Conservation (phyloP, 2,797 vertebrate genomes). For the Mergus octosetaceus region DNA sequence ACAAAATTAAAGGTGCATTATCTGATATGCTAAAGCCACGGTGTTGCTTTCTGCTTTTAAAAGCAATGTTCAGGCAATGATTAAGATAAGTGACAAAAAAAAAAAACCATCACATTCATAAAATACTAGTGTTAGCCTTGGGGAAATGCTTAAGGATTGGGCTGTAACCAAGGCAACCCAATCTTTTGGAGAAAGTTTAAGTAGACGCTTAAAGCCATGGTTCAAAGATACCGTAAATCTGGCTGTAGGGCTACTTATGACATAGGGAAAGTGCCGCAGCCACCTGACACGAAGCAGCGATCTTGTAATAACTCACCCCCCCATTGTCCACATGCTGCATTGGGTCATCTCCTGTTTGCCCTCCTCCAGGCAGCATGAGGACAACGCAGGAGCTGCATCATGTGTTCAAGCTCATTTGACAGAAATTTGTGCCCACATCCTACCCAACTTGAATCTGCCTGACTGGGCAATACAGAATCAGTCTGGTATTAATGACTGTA, state of each 20-base stretch:
- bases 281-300: not conserved
- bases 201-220: conserved; percentile 31
- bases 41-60: not conserved
- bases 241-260: conserved; percentile 8
- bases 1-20: conserved; percentile 2
- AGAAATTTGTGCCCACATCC: not conserved
- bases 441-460: not conserved
- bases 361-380: not conserved
- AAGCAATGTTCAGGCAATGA: not conserved
- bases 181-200: conserved; percentile 45
- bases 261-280: not conserved
- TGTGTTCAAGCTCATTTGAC: not conserved
- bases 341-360: not conserved
- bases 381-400: not conserved
- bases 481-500: not conserved
- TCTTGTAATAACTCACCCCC: not conserved
- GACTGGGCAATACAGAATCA: not conserved
- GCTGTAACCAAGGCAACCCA: conserved; percentile 57
- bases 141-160: conserved; percentile 25
- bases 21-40: not conserved
- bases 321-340: not conserved
- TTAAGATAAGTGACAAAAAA: conserved; percentile 48
- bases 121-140: conserved; percentile 27
- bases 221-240: conserved; percentile 28
- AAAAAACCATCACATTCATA: conserved; percentile 29